Evolutionary conservation across 2,797 vertebrate genomes (phyloP).

Genomic region (Lutjanus campechanus): DNA sequence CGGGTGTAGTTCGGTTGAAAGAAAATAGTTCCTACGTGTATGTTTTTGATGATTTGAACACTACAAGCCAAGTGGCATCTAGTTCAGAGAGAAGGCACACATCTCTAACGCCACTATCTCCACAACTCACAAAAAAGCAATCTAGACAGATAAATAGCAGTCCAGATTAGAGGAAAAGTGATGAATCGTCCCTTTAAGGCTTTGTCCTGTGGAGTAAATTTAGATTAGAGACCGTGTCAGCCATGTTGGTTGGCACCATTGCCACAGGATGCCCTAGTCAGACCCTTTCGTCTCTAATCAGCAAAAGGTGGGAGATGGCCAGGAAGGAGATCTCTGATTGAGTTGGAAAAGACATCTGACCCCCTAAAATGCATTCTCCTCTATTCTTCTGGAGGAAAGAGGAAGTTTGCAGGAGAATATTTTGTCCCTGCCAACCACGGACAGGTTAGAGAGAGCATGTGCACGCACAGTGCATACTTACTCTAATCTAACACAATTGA

Average conservation of each 20-base stretch:
- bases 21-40: no score
- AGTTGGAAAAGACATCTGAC: slow-evolving; percentile 72
- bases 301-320: slow-evolving; percentile 22
- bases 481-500: slow-evolving; percentile 47
- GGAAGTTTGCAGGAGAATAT: slow-evolving; percentile 66
- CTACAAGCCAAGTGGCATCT: no score
- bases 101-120: no score
- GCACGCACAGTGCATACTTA: slow-evolving; percentile 3
- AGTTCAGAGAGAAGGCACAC: no score
- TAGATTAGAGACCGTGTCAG: slow-evolving; percentile 17
- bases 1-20: no score
- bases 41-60: no score
- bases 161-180: no score
- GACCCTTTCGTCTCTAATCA: slow-evolving; percentile 58
- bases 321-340: slow-evolving; percentile 48
- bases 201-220: slow-evolving; percentile 34
- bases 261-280: slow-evolving; percentile 41
- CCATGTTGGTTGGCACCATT: no score
- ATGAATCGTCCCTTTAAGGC: neutral
- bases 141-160: no score
- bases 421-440: slow-evolving; percentile 62
- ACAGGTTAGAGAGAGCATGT: slow-evolving; percentile 37
- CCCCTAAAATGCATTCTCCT: slow-evolving; percentile 12
- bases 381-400: slow-evolving; percentile 68
- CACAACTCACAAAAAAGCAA: no score